A percentile compares a stretch with the other conserved stretches of the same genome.
phyloP scores from a whole-genome alignment of 2,888 invertebrate species.

The Pristionchus japonicus region DNA sequence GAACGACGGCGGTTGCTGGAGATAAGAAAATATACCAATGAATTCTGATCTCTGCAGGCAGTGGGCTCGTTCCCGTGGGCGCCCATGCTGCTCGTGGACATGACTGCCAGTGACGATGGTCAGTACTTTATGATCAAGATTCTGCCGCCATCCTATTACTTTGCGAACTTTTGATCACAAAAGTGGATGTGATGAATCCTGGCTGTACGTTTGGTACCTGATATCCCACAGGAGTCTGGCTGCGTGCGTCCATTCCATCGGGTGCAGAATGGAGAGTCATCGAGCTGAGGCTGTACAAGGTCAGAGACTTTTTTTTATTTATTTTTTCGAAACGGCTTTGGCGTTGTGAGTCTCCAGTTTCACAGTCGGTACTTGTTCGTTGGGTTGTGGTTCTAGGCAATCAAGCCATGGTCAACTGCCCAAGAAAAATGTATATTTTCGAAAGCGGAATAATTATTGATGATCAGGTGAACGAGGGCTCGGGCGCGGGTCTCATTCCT shows the following conservation, averaged over 20 bases:
- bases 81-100: conserved; percentile 62
- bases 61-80: conserved; percentile 56
- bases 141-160: no score
- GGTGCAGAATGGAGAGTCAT: conserved; percentile 18
- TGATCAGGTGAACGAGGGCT: background rate
- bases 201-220: background rate
- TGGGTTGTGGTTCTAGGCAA: background rate
- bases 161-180: no score
- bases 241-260: conserved; percentile 16
- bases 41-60: background rate
- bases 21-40: no score
- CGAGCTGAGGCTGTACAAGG: conserved; percentile 33
- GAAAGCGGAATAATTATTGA: background rate
- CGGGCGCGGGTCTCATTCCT: conserved; percentile 16
- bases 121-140: no score
- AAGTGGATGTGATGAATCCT: background rate
- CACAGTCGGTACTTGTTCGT: background rate
- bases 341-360: background rate
- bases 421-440: background rate
- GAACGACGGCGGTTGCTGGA: no score
- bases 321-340: no score
- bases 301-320: no score
- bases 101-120: conserved; percentile 51
- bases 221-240: conserved; percentile 42
- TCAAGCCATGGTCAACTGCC: background rate